Evolutionary conservation across 2,888 invertebrate genomes (phyloP).

Genomic region (Hydriomena furcata): DNA sequence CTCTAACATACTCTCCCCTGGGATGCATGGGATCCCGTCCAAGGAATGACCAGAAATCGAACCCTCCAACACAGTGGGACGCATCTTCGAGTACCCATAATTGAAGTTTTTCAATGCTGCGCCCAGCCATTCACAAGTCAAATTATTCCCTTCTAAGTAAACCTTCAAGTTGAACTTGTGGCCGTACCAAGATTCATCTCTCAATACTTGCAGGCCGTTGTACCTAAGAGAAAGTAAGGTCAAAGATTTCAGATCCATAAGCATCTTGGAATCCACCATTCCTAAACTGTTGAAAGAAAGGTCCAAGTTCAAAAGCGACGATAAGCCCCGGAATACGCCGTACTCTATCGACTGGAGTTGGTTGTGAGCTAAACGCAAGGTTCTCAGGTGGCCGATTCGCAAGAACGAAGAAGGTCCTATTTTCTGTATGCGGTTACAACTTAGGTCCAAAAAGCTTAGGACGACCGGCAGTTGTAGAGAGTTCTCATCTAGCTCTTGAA

Average conservation of each 20-base stretch:
- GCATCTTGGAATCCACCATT: slow-evolving; percentile 58
- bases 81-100: slow-evolving; percentile 66
- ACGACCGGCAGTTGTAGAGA: slow-evolving; percentile 57
- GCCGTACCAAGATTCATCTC: slow-evolving; percentile 60
- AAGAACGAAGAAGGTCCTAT: slow-evolving; percentile 63
- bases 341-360: slow-evolving; percentile 53
- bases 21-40: slow-evolving; percentile 64
- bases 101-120: slow-evolving; percentile 58
- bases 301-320: slow-evolving; percentile 48
- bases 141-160: slow-evolving; percentile 63
- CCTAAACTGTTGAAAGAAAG: slow-evolving; percentile 55
- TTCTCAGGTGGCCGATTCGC: slow-evolving; percentile 48
- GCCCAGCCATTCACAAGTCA: slow-evolving; percentile 67
- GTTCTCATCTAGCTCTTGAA: slow-evolving; percentile 48
- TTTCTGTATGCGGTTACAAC: slow-evolving; percentile 52
- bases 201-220: slow-evolving; percentile 54
- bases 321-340: slow-evolving; percentile 61
- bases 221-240: slow-evolving; percentile 53
- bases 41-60: slow-evolving; percentile 47
- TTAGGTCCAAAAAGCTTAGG: slow-evolving; percentile 56
- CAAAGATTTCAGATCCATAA: slow-evolving; percentile 63
- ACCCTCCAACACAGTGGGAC: slow-evolving; percentile 47
- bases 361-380: slow-evolving; percentile 60
- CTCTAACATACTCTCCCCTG: slow-evolving; percentile 32
- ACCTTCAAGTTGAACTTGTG: slow-evolving; percentile 56